Conservation (phyloP, 2,797 vertebrate species). For the Antennarius maculatus region DNA sequence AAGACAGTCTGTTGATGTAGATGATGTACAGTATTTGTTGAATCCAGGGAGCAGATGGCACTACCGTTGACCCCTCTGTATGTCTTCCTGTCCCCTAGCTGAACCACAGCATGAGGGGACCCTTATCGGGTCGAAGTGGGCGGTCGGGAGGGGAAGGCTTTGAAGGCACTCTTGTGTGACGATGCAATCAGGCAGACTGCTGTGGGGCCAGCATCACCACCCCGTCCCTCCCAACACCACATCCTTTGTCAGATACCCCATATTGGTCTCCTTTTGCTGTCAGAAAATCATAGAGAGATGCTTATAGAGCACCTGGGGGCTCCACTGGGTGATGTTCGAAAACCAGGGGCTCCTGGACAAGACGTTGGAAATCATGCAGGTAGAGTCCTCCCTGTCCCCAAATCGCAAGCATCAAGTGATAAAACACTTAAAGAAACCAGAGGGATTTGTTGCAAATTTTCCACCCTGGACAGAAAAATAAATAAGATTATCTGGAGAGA, state of each 20-base stretch:
- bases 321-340: conserved; percentile 43
- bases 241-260: conserved; percentile 44
- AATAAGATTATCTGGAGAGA: conserved; percentile 81
- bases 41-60: conserved; percentile 73
- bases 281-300: conserved; percentile 39
- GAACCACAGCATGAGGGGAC: conserved; percentile 76
- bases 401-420: conserved; percentile 69
- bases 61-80: conserved; percentile 75
- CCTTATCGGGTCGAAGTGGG: conserved; percentile 85
- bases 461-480: conserved; percentile 80
- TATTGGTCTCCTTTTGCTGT: conserved; percentile 48
- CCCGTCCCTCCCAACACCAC: conserved; percentile 21
- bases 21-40: conserved; percentile 60
- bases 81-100: conserved; percentile 81
- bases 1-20: conserved; percentile 52
- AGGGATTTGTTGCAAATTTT: conserved; percentile 76
- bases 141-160: conserved; percentile 77
- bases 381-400: conserved; percentile 43
- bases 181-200: conserved; percentile 82
- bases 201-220: conserved; percentile 52
- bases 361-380: conserved; percentile 47
- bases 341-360: conserved; percentile 41
- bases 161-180: conserved; percentile 81
- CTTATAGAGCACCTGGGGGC: conserved; percentile 12
- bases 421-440: conserved; percentile 67